phyloP scores from a whole-genome alignment of 2,888 invertebrate genomes.

The Melieria omissa region DNA sequence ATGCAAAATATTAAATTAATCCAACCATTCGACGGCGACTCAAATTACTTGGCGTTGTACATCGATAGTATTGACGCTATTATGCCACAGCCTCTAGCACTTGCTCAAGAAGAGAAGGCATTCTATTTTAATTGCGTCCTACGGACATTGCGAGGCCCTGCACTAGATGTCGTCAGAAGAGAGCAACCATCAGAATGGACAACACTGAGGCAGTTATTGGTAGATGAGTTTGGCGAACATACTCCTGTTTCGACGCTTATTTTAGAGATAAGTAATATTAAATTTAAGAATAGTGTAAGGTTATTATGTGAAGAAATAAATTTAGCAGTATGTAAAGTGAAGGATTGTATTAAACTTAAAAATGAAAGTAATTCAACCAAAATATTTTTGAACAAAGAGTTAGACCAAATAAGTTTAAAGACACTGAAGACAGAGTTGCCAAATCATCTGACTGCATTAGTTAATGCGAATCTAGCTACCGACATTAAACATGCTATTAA shows the following conservation, averaged over 20 bases:
- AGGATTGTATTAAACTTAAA: neutral
- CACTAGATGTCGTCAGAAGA: constrained; percentile 19
- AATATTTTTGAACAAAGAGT: neutral
- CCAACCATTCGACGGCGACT: constrained; percentile 27
- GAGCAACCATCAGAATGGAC: constrained; percentile 23
- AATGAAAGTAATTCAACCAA: neutral
- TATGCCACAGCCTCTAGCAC: constrained; percentile 12
- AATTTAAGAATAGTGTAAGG: constrained; percentile 18
- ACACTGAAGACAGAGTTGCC: constrained; percentile 3
- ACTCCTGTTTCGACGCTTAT: constrained; percentile 27
- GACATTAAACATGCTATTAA: constrained; percentile 10
- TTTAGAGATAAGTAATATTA: constrained; percentile 17
- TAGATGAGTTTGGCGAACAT: constrained; percentile 31
- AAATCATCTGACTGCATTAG: constrained; percentile 8
- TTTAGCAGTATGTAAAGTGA: constrained; percentile 9
- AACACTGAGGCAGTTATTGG: constrained; percentile 12
- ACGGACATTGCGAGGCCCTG: constrained; percentile 24
- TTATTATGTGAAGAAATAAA: constrained; percentile 22
- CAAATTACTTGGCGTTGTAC: constrained; percentile 30
- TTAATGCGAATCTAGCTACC: constrained; percentile 8
- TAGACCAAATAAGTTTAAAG: neutral
- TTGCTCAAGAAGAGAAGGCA: constrained; percentile 7
- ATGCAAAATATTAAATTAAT: constrained; percentile 31
- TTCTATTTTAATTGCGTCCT: constrained; percentile 26
- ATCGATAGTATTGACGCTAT: constrained; percentile 28